Evolutionary conservation across 2,113 vertebrate species (phyloP).

Genomic region (Bos indicus): DNA sequence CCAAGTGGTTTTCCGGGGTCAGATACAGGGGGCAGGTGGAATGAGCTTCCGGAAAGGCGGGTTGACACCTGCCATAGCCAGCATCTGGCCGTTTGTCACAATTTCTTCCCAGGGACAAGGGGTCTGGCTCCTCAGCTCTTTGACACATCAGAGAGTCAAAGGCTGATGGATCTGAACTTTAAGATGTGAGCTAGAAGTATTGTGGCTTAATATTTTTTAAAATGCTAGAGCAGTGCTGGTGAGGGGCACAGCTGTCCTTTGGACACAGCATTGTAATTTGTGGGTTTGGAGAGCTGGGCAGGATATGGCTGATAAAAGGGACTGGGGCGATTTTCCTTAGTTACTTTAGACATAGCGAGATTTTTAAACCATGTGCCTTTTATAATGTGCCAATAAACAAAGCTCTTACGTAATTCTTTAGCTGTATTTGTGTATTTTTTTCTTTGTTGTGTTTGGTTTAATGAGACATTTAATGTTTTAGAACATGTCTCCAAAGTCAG

Average conservation of each 20-base stretch:
- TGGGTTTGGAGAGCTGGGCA: background rate
- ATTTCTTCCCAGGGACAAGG: background rate
- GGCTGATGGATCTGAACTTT: background rate
- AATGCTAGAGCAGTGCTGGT: too few species aligned
- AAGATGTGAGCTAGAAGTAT: background rate
- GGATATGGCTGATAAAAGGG: background rate
- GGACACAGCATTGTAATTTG: rapidly evolving
- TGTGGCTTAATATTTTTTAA: background rate
- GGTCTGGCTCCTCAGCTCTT: background rate
- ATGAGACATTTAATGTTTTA: background rate
- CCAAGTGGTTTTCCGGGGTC: background rate
- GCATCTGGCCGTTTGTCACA: background rate
- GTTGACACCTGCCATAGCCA: background rate
- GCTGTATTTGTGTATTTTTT: background rate
- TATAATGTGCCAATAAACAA: background rate
- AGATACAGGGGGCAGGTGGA: background rate
- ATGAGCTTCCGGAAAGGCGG: background rate
- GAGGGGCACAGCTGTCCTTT: background rate
- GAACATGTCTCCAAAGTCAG: background rate
- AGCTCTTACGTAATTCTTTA: background rate
- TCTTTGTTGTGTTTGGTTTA: background rate
- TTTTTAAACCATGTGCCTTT: background rate
- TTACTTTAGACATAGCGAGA: background rate
- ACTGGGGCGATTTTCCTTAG: background rate
- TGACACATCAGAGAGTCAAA: background rate